Evolutionary conservation across 2,113 vertebrate species (phyloP).

Genomic region (Tichodroma muraria): DNA sequence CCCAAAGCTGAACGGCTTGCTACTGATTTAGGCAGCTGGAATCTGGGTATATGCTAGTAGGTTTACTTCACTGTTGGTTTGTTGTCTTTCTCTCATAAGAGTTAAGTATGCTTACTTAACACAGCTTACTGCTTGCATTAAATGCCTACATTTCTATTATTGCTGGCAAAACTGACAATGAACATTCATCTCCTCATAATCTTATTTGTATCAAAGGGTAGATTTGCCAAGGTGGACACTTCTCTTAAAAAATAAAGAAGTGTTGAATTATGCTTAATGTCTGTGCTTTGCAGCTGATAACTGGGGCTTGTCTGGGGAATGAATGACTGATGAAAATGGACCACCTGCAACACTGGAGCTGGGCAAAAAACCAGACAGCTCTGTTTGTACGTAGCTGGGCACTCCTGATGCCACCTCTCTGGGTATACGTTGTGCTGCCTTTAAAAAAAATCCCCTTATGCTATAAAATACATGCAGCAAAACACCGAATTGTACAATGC

Average conservation of each 20-base stretch:
- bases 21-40: neutral
- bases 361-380: neutral
- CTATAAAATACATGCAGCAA: neutral
- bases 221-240: neutral
- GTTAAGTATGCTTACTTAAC: neutral
- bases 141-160: neutral
- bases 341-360: neutral
- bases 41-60: neutral
- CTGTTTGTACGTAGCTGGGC: accelerated
- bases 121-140: neutral
- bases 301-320: neutral
- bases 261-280: neutral
- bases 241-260: neutral
- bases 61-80: neutral
- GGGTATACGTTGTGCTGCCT: neutral
- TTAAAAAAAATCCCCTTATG: neutral
- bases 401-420: neutral
- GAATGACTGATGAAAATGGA: neutral
- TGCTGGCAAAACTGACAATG: neutral
- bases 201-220: neutral
- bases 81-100: neutral
- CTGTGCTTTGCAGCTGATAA: neutral
- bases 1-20: neutral
- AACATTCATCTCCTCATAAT: neutral
- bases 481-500: neutral